Conservation (phyloP, 2,797 vertebrate species). For the Chrysocyon brachyurus region DNA sequence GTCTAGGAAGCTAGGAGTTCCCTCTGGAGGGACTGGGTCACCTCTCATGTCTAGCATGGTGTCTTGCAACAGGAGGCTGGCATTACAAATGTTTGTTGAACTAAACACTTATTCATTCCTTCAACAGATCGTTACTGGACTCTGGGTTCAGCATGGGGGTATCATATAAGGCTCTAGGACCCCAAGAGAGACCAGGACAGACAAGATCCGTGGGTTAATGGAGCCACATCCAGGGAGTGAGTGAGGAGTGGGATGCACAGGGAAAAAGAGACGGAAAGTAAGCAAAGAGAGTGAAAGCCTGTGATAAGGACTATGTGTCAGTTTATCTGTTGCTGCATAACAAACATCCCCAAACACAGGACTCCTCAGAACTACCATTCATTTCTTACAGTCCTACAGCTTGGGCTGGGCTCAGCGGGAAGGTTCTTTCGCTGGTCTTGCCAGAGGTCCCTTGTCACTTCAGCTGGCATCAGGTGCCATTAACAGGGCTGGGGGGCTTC, state of each 20-base stretch:
- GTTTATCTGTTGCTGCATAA: neutral
- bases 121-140: neutral
- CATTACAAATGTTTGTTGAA: neutral
- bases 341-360: fast-evolving
- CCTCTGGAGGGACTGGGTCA: neutral
- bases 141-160: neutral
- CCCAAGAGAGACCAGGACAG: neutral
- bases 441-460: neutral
- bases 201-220: neutral
- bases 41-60: neutral
- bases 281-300: neutral
- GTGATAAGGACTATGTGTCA: neutral
- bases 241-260: neutral
- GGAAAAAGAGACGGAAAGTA: neutral
- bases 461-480: neutral
- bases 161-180: neutral
- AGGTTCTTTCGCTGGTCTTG: neutral
- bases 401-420: neutral
- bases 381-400: neutral
- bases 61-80: neutral
- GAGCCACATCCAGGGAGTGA: neutral
- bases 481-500: too few relatives aligned
- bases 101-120: neutral
- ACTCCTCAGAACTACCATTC: neutral
- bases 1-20: neutral